phyloP scores from a whole-genome alignment of 2,888 invertebrate genomes.

The Euplagia quadripunctaria region DNA sequence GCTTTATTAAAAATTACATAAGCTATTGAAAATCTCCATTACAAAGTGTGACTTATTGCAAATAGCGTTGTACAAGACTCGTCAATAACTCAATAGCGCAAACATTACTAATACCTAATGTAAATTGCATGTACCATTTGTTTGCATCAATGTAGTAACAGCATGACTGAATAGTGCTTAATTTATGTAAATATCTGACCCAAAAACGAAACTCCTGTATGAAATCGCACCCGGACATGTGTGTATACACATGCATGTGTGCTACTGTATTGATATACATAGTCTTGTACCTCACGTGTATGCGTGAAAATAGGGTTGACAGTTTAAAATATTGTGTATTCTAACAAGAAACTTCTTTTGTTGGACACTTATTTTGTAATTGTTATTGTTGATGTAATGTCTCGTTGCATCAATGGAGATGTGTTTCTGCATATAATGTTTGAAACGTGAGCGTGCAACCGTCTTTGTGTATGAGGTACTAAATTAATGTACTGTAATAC shows the following conservation, averaged over 20 bases:
- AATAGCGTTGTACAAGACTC: slow-evolving; percentile 10
- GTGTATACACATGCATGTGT: background rate
- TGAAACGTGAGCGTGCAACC: background rate
- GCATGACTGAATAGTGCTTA: slow-evolving; percentile 27
- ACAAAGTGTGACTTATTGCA: slow-evolving; percentile 21
- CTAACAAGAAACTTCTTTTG: slow-evolving; percentile 11
- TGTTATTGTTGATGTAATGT: slow-evolving; percentile 8
- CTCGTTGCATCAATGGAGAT: slow-evolving; percentile 11
- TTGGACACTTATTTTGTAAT: slow-evolving; percentile 5
- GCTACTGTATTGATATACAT: background rate
- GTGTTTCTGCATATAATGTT: slow-evolving; percentile 5
- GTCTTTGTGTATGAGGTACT: slow-evolving; percentile 1
- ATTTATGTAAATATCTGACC: slow-evolving; percentile 56
- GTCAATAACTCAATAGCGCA: slow-evolving; percentile 15
- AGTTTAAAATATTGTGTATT: slow-evolving; percentile 29
- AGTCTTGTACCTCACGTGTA: background rate
- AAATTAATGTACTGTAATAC: background rate
- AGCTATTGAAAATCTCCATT: slow-evolving; percentile 11
- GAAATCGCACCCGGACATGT: background rate
- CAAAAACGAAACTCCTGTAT: slow-evolving; percentile 39
- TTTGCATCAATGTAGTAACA: slow-evolving; percentile 29
- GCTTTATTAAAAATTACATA: slow-evolving; percentile 18
- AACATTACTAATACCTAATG: slow-evolving; percentile 33
- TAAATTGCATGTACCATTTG: slow-evolving; percentile 22
- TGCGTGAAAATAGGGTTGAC: slow-evolving; percentile 30